These are phyloP conservation scores for Lochmaea capreae DNA, from an alignment of 2,888 invertebrate species.

Conservation along the genomic window DNA sequence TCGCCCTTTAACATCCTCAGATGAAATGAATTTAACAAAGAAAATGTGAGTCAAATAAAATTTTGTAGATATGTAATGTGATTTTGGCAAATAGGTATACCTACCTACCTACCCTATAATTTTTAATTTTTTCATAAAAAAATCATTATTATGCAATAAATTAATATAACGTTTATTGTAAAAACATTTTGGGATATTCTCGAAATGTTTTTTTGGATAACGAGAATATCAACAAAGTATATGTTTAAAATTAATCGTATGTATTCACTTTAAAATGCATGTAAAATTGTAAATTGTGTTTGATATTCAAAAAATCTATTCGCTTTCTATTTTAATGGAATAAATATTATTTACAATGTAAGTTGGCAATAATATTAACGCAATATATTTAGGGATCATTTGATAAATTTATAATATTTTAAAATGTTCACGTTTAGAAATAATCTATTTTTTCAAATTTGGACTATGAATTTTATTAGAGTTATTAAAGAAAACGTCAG, in stretches of 20 bases:
- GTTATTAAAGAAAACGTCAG: too few relatives aligned
- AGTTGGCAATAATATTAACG: too few relatives aligned
- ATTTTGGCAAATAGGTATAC: neutral
- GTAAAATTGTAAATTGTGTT: slow-evolving; percentile 7
- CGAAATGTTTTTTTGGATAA: slow-evolving; percentile 11
- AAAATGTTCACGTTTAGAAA: too few relatives aligned
- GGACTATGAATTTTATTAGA: too few relatives aligned
- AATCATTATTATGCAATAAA: neutral
- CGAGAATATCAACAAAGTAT: slow-evolving; percentile 18
- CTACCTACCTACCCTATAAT: too few relatives aligned
- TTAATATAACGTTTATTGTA: slow-evolving; percentile 3
- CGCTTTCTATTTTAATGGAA: too few relatives aligned
- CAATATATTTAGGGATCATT: too few relatives aligned
- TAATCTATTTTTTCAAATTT: too few relatives aligned
- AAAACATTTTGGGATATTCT: slow-evolving; percentile 14
- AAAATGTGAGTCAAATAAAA: neutral
- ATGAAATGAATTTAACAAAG: neutral
- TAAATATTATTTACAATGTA: too few relatives aligned
- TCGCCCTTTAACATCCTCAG: neutral
- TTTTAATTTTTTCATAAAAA: slow-evolving; percentile 2
- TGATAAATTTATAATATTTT: too few relatives aligned
- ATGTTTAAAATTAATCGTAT: slow-evolving; percentile 28
- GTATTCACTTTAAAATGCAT: slow-evolving; percentile 13
- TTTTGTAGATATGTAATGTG: neutral
- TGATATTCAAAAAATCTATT: too few relatives aligned